Evolutionary conservation across 1,140 invertebrate genomes (phyloP), one percentile per base, ranked within the genome.

Genomic region (Ostrea denselamellosa): DNA sequence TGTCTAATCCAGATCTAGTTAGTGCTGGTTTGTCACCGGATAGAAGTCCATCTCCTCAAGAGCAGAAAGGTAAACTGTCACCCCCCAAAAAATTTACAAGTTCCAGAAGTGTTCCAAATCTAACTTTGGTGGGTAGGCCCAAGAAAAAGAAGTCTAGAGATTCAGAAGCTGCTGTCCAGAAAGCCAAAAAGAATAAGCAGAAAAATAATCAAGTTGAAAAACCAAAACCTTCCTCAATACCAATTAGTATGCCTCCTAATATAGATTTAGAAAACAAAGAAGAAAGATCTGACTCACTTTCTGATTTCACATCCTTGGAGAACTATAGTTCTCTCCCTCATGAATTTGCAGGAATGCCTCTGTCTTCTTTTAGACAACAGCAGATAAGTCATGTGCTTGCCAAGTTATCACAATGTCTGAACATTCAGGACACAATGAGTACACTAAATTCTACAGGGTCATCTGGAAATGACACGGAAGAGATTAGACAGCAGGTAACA

Each of bases 311-410:
- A 52, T 93, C 93, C 14, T 83, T 94, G 52, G 93, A 93, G 83
- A 91, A 92, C 34, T 85, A 77, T 34, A 90, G 89, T 68, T 91
- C 91, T 25, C 84, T 94, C 22, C 93, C 93, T 68, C 91, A 89
- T 58, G 92, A 93, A 22, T 92, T 93, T 82, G 90, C 88, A 90
- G 93, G 93, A 9, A 87, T 93, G 85, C 91, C 91, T 19, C 86
- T 93, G 62, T 93, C 92, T 10, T 92, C 93, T 54, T 68, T 91
- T 19, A 91, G 90, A 85, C 91, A 94, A 83, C 91, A 94, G 86
- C 92, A 94, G 56, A 94, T 94, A 58, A 92, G 91, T 82, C 92
- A 92, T 25, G 90, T 91, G 65, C 87, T 94, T 68, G 89, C 90
- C 28, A 92, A 91, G 65, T 86, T 94, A 14, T 93, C 91, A 2